A percentile compares a stretch with the other conserved stretches of the same genome.
These are phyloP conservation scores for Neosalanx taihuensis DNA, from an alignment of 2,797 vertebrate species.

Conservation along the genomic window DNA sequence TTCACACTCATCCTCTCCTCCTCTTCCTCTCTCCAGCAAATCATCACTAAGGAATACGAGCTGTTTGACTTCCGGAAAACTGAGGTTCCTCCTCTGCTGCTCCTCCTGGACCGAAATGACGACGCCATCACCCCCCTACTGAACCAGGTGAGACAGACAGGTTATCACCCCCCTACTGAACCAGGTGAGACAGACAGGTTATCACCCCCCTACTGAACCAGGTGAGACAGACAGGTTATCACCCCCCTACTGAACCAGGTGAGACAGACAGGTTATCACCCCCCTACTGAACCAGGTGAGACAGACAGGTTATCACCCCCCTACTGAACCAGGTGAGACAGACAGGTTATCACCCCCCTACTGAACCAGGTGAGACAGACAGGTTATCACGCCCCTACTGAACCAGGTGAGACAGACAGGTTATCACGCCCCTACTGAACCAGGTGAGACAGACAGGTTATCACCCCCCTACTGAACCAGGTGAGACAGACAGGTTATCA, in stretches of 20 bases:
- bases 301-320: neutral
- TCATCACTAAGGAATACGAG: constrained; percentile 96
- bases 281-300: neutral
- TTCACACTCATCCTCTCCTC: no score
- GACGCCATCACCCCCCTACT: constrained; percentile 93
- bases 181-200: neutral
- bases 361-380: neutral
- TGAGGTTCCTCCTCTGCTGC: constrained; percentile 89
- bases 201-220: constrained; percentile 15
- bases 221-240: constrained; percentile 16
- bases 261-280: neutral
- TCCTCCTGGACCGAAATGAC: constrained; percentile 90
- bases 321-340: neutral
- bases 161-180: neutral
- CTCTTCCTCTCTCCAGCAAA: constrained; percentile 76
- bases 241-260: neutral
- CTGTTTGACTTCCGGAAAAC: constrained; percentile 96
- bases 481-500: neutral
- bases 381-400: no score
- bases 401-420: no score
- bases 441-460: no score
- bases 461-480: neutral
- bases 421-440: no score
- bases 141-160: constrained; percentile 76
- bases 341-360: neutral